Base-by-base conservation (phyloP, 2,888 invertebrate genomes). In the Sinodicranocentrus sp. region DNA sequence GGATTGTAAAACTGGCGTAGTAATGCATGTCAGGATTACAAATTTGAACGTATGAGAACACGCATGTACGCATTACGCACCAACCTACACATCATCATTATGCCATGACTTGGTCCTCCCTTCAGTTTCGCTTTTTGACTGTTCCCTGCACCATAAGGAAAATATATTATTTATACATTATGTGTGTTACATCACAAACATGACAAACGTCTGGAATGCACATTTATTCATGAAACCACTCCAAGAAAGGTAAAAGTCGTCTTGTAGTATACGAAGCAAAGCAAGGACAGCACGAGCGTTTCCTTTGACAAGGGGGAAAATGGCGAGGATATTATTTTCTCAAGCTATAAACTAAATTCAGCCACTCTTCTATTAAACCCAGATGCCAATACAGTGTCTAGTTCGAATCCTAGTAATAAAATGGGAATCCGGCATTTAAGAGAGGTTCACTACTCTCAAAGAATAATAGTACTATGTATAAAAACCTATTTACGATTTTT, bases 201-300 rank as follows among this genome's bases (percentile, higher is more conserved):
- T 19, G 43, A 17, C 63, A 52, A 65, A 26, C 21, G 68, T 8
- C 78, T 78, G 78, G 78, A 78, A 78, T 78, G 68, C 48, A 65
- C 57, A 52, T 57, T 57, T 44, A 44, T 28, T 57, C 63, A 25
- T 61, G 39, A 54, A 25, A 2, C 21, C 17, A 33, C n/a, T 15
- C 75, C 48, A 57, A 65, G 26, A 65, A 78, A 70, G 78, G 78
- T 44, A 78, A 76, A 54, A 67, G n/a, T n/a, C 48, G 26, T 39
- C n/a, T 44, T 25, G 28, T 28, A 6, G 23, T 43, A 61, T 10
- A 48, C 28, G 71, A 73, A 33, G 59, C 28, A 19, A 65, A 33
- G 61, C 57, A 44, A 70, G 39, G n/a, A n/a, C 25, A 48, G 23
- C 17, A 44, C 1, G 5, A 43, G 48, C n/a, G 23, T 43, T 19